Base-by-base conservation (phyloP, 2,113 vertebrate genomes). In the Equus przewalskii region DNA sequence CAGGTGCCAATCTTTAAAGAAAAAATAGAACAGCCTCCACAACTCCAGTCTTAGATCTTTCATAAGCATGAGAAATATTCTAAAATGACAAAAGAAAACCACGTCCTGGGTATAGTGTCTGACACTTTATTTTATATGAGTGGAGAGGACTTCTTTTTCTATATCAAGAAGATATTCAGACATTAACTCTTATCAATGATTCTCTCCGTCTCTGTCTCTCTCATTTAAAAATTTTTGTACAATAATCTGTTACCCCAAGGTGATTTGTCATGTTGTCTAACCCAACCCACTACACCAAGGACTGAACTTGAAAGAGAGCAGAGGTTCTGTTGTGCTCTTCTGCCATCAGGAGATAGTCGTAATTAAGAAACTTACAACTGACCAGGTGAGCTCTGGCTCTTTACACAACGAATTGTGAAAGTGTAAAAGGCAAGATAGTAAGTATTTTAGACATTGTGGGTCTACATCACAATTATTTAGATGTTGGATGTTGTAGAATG, bases 31-130 rank as follows among this genome's bases (percentile, higher is more conserved):
- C n/a, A 41, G 41, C 44, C 24, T 58, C 24, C n/a, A 69, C 46
- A 46, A 58, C 19, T 76, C 44, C 13, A 69, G n/a, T 36, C 36
- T 54, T 79, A 21, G 51, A 28, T 60, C 13, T 76, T 91, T 87
- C 46, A 62, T 81, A 86, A 92, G 14, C 14, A 28, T 75, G 67
- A 81, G 26, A 49, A 79, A 82, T 83, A 78, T 51, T 91, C 21
- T 86, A 78, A 91, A 93, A 93, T 65, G n/a, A 76, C 22, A 90
- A n/a, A 30, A 28, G 24, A 60, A 93, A 54, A 81, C n/a, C 21
- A 13, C 41, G 7, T 15, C 4, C 18, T 94, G 11, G 41, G 8
- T 64, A 56, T 28, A 26, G 28, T 85, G 56, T 60, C 7, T 72
- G 24, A 62, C 28, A 92, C 7, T 49, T 51, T 58, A 56, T 62